Evolutionary conservation across 2,113 vertebrate species (phyloP).

Genomic region (Glaucidium brasilianum): DNA sequence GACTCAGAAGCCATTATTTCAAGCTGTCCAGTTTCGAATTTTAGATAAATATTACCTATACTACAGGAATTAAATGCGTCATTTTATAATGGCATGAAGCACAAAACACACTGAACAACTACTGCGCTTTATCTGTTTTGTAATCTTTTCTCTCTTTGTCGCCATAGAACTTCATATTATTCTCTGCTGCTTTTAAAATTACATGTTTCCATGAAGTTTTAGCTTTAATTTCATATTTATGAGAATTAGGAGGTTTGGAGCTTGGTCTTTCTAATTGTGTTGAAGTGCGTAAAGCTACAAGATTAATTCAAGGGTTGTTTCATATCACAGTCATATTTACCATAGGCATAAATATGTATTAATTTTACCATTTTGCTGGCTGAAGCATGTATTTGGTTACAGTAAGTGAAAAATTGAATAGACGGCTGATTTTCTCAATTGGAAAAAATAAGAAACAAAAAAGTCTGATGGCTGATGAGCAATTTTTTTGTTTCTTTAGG

Average conservation of each 20-base stretch:
- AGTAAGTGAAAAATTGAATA: not conserved
- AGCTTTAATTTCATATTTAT: not conserved
- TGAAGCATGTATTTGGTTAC: not conserved
- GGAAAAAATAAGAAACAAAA: not conserved
- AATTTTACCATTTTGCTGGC: slow-evolving; percentile 2
- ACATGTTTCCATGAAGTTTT: slow-evolving; percentile 29
- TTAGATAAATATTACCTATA: not conserved
- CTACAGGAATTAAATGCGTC: not conserved
- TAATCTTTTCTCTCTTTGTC: slow-evolving; percentile 43
- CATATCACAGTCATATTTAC: slow-evolving; percentile 5
- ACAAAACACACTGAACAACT: not conserved
- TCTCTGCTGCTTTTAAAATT: slow-evolving; percentile 22
- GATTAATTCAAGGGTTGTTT: not conserved
- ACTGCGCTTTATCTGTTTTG: slow-evolving; percentile 5
- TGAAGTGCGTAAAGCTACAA: not conserved
- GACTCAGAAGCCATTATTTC: not conserved
- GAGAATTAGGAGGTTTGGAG: not conserved
- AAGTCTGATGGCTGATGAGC: not conserved
- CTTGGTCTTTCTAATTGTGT: not conserved
- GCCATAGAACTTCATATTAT: slow-evolving; percentile 25
- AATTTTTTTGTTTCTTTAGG: not conserved
- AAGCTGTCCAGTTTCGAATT: not conserved
- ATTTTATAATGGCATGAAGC: not conserved
- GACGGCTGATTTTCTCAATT: not conserved
- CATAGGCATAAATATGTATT: slow-evolving; percentile 17